Percentiles rank a stretch among this genome's conserved stretches.
phyloP scores from a whole-genome alignment of 2,888 invertebrate species.

The Cryptus viduatorius region DNA sequence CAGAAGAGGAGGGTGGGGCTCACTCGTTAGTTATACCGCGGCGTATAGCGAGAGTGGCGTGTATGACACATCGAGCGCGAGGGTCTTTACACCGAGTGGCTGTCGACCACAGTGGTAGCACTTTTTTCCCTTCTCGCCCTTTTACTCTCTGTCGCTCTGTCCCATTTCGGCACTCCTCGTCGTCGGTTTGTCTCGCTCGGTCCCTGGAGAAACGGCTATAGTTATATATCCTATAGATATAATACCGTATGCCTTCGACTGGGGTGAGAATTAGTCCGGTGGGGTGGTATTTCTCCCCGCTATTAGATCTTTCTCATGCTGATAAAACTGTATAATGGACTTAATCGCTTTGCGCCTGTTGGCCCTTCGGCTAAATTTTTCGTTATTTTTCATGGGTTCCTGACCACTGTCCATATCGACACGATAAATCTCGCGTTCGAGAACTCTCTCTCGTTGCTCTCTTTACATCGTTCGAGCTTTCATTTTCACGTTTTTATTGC shows the following conservation, averaged over 20 bases:
- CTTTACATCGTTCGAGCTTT: constrained; percentile 58
- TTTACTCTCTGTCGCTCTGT: constrained; percentile 13
- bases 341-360: constrained; percentile 82
- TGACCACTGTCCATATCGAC: constrained; percentile 78
- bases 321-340: constrained; percentile 84
- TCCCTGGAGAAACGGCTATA: constrained; percentile 21
- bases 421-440: constrained; percentile 76
- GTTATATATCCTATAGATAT: background rate
- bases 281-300: constrained; percentile 65
- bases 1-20: constrained; percentile 68
- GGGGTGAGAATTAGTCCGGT: constrained; percentile 76
- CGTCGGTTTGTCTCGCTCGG: constrained; percentile 23
- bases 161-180: constrained; percentile 1
- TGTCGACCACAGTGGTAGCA: constrained; percentile 42
- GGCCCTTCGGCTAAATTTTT: constrained; percentile 81
- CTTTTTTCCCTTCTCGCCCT: constrained; percentile 35
- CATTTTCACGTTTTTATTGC: constrained; percentile 25
- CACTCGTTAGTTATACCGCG: constrained; percentile 76
- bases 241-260: constrained; percentile 31
- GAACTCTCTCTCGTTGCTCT: constrained; percentile 62
- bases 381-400: constrained; percentile 83
- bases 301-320: constrained; percentile 85
- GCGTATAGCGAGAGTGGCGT: constrained; percentile 76
- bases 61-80: constrained; percentile 82
- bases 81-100: constrained; percentile 70